Percentiles rank a stretch among this genome's conserved stretches.
phyloP scores from a whole-genome alignment of 2,113 vertebrate genomes.

The Paracanthobrama guichenoti region DNA sequence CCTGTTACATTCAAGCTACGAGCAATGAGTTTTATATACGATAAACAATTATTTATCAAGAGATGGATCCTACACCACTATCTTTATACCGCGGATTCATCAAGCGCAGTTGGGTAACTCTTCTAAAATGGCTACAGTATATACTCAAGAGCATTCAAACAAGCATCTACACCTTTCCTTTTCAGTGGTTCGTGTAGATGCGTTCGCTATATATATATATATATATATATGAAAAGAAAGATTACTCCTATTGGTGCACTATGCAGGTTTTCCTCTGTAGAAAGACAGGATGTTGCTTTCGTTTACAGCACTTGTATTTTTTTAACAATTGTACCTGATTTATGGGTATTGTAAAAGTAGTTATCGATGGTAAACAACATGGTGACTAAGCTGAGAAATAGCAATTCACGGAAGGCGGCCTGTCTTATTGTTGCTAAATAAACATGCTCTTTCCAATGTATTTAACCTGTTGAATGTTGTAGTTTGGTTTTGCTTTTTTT shows the following conservation, averaged over 20 bases:
- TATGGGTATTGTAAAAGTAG: slow-evolving; percentile 24
- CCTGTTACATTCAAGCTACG: slow-evolving; percentile 43
- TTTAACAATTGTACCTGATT: slow-evolving; percentile 34
- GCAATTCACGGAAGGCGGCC: slow-evolving; percentile 40
- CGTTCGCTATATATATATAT: slow-evolving; percentile 49
- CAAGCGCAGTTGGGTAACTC: slow-evolving; percentile 7
- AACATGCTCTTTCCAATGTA: slow-evolving; percentile 52
- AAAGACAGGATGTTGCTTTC: slow-evolving; percentile 53
- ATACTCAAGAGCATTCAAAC: slow-evolving; percentile 62
- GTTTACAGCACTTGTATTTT: slow-evolving; percentile 43
- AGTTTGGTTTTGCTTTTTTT: slow-evolving; percentile 23
- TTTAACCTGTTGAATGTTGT: slow-evolving; percentile 50
- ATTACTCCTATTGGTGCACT: slow-evolving; percentile 59
- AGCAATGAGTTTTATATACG: neutral
- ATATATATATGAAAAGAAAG: slow-evolving; percentile 47
- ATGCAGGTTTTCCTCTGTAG: slow-evolving; percentile 60
- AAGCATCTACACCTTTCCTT: slow-evolving; percentile 78
- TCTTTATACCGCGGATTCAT: slow-evolving; percentile 50
- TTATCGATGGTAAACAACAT: slow-evolving; percentile 48
- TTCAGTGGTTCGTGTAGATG: slow-evolving; percentile 53
- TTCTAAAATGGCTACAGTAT: slow-evolving; percentile 56
- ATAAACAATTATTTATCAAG: slow-evolving; percentile 23
- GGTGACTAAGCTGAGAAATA: slow-evolving; percentile 26
- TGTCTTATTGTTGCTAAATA: slow-evolving; percentile 57
- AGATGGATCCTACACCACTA: slow-evolving; percentile 44